A percentile compares a stretch with the other conserved stretches of the same genome.
phyloP scores from a whole-genome alignment of 2,113 vertebrate species.

The Gobiocypris rarus region DNA sequence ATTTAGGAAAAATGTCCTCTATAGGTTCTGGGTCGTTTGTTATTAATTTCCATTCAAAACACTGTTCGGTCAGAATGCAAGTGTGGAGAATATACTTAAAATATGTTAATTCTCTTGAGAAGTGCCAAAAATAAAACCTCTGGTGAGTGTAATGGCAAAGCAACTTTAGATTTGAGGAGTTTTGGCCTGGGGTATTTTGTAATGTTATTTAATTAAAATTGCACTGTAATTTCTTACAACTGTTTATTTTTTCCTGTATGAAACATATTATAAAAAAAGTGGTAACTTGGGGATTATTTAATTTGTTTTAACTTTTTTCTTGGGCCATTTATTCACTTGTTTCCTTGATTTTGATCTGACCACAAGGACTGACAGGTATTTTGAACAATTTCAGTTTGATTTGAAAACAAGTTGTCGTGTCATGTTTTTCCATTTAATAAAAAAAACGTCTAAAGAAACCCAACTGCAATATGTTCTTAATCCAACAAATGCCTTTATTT shows the following conservation, averaged over 20 bases:
- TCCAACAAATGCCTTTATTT: slow-evolving; percentile 61
- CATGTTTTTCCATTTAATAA: slow-evolving; percentile 67
- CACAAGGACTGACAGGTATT: neutral
- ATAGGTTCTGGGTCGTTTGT: neutral
- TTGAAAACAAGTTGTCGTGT: slow-evolving; percentile 54
- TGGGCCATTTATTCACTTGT: slow-evolving; percentile 51
- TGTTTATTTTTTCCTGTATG: slow-evolving; percentile 60
- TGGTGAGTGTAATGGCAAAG: slow-evolving; percentile 18
- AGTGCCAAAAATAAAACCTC: slow-evolving; percentile 68
- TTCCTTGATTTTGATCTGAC: slow-evolving; percentile 23
- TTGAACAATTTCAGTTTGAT: slow-evolving; percentile 62
- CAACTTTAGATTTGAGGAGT: slow-evolving; percentile 9
- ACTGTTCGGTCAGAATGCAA: neutral
- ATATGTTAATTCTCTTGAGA: slow-evolving; percentile 43
- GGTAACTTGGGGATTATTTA: slow-evolving; percentile 49
- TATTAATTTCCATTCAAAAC: neutral
- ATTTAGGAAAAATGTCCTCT: neutral
- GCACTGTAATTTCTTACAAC: slow-evolving; percentile 76
- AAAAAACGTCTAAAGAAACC: slow-evolving; percentile 60
- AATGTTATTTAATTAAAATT: slow-evolving; percentile 65
- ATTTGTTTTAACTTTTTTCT: slow-evolving; percentile 32
- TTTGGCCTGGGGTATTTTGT: slow-evolving; percentile 22
- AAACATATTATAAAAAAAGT: slow-evolving; percentile 6
- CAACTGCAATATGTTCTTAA: neutral
- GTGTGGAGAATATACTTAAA: neutral